Conservation (phyloP, 2,888 invertebrate genomes). For the Agrochola circellaris region DNA sequence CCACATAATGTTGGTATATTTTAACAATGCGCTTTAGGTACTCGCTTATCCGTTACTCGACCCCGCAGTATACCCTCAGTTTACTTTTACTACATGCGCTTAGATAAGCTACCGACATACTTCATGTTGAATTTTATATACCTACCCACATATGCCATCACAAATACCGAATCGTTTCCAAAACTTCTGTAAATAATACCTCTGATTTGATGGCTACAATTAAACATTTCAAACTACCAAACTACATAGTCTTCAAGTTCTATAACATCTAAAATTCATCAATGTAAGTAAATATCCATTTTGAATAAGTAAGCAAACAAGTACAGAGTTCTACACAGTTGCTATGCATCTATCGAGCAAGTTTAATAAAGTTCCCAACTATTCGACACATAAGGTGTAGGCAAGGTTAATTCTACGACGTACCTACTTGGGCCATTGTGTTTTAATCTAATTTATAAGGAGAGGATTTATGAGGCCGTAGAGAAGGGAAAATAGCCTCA, state of each 20-base stretch:
- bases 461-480: constrained; percentile 82
- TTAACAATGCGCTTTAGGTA: constrained; percentile 55
- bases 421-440: constrained; percentile 72
- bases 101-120: constrained; percentile 52
- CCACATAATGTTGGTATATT: constrained; percentile 40
- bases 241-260: constrained; percentile 2
- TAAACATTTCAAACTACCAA: not conserved
- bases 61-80: constrained; percentile 44
- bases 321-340: constrained; percentile 15
- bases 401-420: constrained; percentile 66
- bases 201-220: not conserved
- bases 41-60: constrained; percentile 46
- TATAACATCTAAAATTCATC: constrained; percentile 17
- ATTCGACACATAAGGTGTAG: constrained; percentile 56
- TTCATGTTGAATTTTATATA: constrained; percentile 40
- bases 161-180: constrained; percentile 12
- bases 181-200: not conserved
- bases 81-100: constrained; percentile 57
- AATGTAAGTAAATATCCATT: not conserved
- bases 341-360: constrained; percentile 31
- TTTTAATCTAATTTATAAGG: constrained; percentile 85
- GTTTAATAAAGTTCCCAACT: constrained; percentile 59
- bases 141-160: constrained; percentile 10
- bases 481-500: constrained; percentile 82
- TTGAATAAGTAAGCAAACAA: constrained; percentile 25